These are phyloP conservation scores for Amblyopsis rosae DNA, from an alignment of 2,113 vertebrate genomes.

Conservation along the genomic window DNA sequence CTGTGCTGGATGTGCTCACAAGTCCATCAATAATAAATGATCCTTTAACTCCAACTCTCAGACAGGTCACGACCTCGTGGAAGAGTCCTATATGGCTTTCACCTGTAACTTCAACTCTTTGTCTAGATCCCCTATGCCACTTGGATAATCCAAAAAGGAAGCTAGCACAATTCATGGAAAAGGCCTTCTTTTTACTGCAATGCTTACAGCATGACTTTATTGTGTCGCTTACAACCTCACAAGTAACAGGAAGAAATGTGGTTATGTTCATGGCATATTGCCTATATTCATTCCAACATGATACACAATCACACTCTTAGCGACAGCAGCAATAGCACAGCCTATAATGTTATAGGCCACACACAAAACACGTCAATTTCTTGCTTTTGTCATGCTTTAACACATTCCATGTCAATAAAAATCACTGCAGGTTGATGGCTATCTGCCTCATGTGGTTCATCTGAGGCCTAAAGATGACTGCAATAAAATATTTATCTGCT, in stretches of 20 bases:
- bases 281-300: background rate
- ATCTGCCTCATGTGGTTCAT: slow-evolving; percentile 4
- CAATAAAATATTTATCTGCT: background rate
- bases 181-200: background rate
- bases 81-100: background rate
- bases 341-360: background rate
- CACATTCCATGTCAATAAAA: background rate
- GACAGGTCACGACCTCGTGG: slow-evolving; percentile 12
- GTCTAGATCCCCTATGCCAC: background rate
- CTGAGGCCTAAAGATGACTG: background rate
- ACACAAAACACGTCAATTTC: slow-evolving; percentile 6
- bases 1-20: slow-evolving; percentile 36
- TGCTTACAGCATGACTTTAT: background rate
- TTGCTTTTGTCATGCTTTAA: background rate
- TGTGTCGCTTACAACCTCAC: too few species aligned
- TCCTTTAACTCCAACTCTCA: slow-evolving; percentile 41
- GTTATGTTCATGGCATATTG: background rate
- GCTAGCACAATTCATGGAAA: background rate
- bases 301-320: background rate
- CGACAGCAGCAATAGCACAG: background rate
- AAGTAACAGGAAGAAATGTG: background rate
- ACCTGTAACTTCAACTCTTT: background rate
- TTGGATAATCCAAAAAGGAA: background rate
- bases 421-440: slow-evolving; percentile 1
- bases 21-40: slow-evolving; percentile 61